A percentile compares a stretch with the other conserved stretches of the same genome.
phyloP scores from a whole-genome alignment of 35 echinoderm and acorn worm genomes.

The Stichopus chloronotus region DNA sequence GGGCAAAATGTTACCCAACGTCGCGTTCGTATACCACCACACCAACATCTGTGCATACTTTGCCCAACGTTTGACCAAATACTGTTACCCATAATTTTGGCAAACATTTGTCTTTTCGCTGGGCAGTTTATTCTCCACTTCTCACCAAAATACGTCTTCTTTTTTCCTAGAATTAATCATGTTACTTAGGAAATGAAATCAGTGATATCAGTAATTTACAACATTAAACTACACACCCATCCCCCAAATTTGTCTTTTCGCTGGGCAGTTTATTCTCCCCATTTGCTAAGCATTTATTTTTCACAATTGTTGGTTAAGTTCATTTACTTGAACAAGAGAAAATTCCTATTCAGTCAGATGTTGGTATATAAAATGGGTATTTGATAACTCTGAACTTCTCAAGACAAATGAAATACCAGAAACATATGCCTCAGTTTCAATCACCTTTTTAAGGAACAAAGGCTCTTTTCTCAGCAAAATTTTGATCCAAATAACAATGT shows the following conservation, averaged over 20 bases:
- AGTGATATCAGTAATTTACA: too few species aligned
- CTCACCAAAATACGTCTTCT: background rate
- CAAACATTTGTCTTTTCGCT: background rate
- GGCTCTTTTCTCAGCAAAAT: too few species aligned
- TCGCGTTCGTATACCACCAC: background rate
- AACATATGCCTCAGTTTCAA: conserved; percentile 1
- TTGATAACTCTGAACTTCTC: background rate
- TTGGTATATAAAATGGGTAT: background rate
- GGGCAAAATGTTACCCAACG: conserved; percentile 17
- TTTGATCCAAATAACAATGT: too few species aligned
- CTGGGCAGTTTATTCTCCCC: background rate
- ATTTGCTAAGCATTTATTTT: background rate
- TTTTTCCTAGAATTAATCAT: background rate
- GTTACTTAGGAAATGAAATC: background rate
- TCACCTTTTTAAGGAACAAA: background rate
- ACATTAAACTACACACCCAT: too few species aligned
- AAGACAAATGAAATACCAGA: background rate
- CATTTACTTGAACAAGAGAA: background rate
- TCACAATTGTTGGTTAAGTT: conserved; percentile 4
- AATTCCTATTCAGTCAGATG: background rate
- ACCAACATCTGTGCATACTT: background rate
- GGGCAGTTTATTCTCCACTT: background rate
- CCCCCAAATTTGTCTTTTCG: too few species aligned
- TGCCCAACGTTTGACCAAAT: background rate
- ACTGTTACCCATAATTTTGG: background rate